Conservation (phyloP, 2,888 invertebrate genomes). For the Ctenicera cuprea region DNA sequence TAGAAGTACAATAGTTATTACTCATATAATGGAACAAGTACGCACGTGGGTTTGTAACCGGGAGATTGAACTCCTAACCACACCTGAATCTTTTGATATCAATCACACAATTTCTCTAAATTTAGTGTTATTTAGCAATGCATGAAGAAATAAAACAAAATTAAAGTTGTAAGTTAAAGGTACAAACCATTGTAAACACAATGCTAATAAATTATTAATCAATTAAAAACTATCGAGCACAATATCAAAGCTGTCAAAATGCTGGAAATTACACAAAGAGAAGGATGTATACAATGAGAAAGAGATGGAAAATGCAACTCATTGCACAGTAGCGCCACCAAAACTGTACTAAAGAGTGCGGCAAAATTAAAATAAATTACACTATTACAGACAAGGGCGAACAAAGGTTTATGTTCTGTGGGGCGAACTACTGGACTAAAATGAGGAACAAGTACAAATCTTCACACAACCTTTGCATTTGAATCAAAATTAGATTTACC, state of each 20-base stretch:
- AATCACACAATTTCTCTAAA: neutral
- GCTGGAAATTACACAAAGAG: neutral
- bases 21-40: slow-evolving; percentile 14
- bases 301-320: neutral
- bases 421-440: no score
- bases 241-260: neutral
- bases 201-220: neutral
- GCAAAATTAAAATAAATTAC: no score
- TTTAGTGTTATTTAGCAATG: neutral
- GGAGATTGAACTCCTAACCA: slow-evolving; percentile 57
- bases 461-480: no score
- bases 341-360: no score
- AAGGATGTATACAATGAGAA: neutral
- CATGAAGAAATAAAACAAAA: neutral
- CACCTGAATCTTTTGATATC: slow-evolving; percentile 59
- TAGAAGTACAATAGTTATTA: slow-evolving; percentile 45
- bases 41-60: slow-evolving; percentile 60
- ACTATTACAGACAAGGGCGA: no score
- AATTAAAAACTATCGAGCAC: neutral
- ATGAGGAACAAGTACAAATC: no score
- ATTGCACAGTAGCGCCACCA: no score
- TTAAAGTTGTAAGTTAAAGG: neutral
- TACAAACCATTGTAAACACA: slow-evolving; percentile 26
- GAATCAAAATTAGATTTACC: no score
- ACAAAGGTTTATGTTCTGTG: no score